Conservation (phyloP, 1,140 invertebrate genomes). For the Gryllus bimaculatus region DNA sequence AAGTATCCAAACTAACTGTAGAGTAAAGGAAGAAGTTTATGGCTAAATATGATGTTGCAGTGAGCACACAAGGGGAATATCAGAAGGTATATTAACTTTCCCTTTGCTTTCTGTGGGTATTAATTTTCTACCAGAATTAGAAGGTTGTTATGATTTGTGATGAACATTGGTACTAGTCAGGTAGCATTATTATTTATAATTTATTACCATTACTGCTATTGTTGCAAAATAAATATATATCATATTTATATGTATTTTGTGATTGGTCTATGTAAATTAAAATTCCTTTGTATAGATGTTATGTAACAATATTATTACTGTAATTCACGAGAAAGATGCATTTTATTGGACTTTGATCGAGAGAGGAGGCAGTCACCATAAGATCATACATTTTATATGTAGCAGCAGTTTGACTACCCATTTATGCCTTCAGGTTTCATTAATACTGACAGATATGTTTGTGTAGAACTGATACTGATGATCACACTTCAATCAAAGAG, state of each 20-base stretch:
- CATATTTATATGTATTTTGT: constrained; percentile 2
- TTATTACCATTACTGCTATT: background rate
- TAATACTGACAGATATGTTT: no score
- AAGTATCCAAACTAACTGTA: no score
- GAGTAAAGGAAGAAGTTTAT: no score
- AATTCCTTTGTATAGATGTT: background rate
- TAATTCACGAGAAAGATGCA: background rate
- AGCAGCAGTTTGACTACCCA: no score
- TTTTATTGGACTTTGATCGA: no score
- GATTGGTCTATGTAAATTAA: background rate
- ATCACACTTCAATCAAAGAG: no score
- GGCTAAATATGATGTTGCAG: no score
- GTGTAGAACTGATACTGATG: no score
- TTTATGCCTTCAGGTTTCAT: no score
- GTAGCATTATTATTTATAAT: constrained; percentile 6
- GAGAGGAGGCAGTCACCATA: no score
- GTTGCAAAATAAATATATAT: background rate
- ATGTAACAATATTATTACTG: background rate
- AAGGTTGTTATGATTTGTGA: background rate
- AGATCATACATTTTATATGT: no score
- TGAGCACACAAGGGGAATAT: no score
- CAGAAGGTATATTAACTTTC: background rate
- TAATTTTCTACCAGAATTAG: background rate
- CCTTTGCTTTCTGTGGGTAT: background rate
- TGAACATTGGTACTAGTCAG: background rate